Percentiles rank a stretch among this genome's conserved stretches.
These are phyloP conservation scores for Oscheius sp. DNA, from an alignment of 2,888 invertebrate species.

Conservation along the genomic window DNA sequence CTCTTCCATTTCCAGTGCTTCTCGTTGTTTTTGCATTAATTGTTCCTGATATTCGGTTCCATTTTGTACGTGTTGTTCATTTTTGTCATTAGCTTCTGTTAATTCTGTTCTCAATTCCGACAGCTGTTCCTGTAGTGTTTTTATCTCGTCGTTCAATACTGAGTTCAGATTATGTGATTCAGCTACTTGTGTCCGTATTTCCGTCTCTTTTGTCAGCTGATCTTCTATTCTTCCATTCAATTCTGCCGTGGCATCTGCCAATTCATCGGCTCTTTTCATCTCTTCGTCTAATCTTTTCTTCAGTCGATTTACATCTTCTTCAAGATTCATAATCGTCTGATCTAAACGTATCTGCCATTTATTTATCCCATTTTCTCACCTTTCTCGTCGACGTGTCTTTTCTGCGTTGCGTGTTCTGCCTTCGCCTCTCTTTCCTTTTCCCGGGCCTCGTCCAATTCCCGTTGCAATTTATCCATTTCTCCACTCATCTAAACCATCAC, in stretches of 20 bases:
- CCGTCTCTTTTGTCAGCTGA: conserved; percentile 44
- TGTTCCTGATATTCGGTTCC: conserved; percentile 15
- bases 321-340: conserved; percentile 32
- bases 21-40: conserved; percentile 9
- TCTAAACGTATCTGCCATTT: conserved; percentile 23
- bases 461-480: conserved; percentile 41
- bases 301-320: conserved; percentile 42
- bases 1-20: conserved; percentile 18
- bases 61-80: conserved; percentile 26
- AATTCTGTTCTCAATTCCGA: conserved; percentile 40
- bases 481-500: background rate
- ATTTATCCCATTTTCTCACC: too few relatives aligned
- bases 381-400: conserved; percentile 47
- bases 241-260: conserved; percentile 43
- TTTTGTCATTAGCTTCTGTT: conserved; percentile 39
- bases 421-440: conserved; percentile 40
- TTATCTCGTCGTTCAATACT: conserved; percentile 29
- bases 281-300: conserved; percentile 40
- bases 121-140: conserved; percentile 27
- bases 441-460: conserved; percentile 45
- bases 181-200: conserved; percentile 43
- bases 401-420: conserved; percentile 43
- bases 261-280: conserved; percentile 40
- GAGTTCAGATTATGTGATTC: conserved; percentile 38
- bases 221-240: conserved; percentile 45